Conservation (phyloP, 23 tunicate species). For the Ciona savignyi region DNA sequence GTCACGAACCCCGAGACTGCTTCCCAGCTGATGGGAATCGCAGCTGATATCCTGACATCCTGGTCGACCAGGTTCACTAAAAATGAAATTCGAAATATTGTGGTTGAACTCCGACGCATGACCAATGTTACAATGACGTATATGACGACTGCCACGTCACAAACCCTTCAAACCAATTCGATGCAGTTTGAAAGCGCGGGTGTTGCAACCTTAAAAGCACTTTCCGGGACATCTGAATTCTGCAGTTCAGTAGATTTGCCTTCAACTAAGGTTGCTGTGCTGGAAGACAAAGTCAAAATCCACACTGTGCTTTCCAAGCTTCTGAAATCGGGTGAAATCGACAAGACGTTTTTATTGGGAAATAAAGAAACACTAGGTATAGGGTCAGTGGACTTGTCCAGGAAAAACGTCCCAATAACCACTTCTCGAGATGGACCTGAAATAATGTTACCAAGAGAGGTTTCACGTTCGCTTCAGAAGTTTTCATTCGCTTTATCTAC, state of each 20-base stretch:
- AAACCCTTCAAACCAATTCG: neutral
- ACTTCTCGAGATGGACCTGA: neutral
- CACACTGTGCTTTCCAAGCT: neutral
- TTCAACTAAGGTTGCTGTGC: neutral
- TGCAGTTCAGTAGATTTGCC: neutral
- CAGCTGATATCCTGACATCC: neutral
- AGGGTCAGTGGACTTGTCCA: neutral
- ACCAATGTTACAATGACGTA: neutral
- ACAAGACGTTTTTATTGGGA: neutral
- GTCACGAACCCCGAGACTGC: neutral
- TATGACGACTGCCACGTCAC: neutral
- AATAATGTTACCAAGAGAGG: neutral
- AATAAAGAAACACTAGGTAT: neutral
- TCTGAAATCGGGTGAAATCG: neutral
- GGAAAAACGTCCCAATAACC: neutral
- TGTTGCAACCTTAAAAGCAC: neutral
- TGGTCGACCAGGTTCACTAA: neutral
- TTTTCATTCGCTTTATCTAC: neutral
- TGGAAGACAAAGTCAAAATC: neutral
- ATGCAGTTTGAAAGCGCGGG: neutral
- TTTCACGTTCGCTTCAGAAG: neutral
- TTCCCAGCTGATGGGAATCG: neutral
- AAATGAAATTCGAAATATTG: neutral
- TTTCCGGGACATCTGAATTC: neutral
- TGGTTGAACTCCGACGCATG: neutral